Percentiles rank a stretch among this genome's conserved stretches.
Conservation (phyloP, 2,888 invertebrate species). For the Synergus umbraculus region DNA sequence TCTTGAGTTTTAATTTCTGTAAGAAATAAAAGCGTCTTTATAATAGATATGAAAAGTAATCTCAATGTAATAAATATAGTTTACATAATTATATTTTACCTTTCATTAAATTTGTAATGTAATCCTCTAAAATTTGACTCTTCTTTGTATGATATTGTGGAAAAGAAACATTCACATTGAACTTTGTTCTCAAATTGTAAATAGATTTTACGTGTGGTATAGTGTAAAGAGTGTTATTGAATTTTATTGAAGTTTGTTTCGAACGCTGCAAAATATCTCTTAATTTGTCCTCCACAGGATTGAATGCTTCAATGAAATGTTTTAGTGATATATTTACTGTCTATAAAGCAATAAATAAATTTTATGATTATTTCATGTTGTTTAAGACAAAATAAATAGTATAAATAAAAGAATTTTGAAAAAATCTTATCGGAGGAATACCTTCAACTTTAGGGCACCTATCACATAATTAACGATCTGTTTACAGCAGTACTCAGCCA, state of each 20-base stretch:
- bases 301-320: slow-evolving; percentile 64
- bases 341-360: slow-evolving; percentile 48
- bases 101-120: slow-evolving; percentile 50
- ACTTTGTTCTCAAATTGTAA: slow-evolving; percentile 61
- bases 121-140: slow-evolving; percentile 55
- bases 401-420: slow-evolving; percentile 46
- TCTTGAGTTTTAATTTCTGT: slow-evolving; percentile 40
- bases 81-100: slow-evolving; percentile 53
- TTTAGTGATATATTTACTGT: slow-evolving; percentile 41
- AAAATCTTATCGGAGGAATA: slow-evolving; percentile 43
- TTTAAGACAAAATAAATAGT: neutral
- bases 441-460: slow-evolving; percentile 59
- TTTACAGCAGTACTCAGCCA: slow-evolving; percentile 63
- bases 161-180: slow-evolving; percentile 57
- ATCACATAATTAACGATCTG: slow-evolving; percentile 61
- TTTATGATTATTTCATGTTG: neutral
- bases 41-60: slow-evolving; percentile 37
- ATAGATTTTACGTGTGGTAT: slow-evolving; percentile 60
- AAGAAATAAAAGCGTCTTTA: slow-evolving; percentile 8
- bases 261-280: slow-evolving; percentile 48
- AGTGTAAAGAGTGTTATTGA: slow-evolving; percentile 48
- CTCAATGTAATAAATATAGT: slow-evolving; percentile 11
- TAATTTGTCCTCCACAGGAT: slow-evolving; percentile 59
- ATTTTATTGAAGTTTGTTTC: slow-evolving; percentile 39
- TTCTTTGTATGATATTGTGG: slow-evolving; percentile 59